phyloP scores from a whole-genome alignment of 30 jellyfish, hydroid and myxozoan genomes.

The Cassiopea andromeda region DNA sequence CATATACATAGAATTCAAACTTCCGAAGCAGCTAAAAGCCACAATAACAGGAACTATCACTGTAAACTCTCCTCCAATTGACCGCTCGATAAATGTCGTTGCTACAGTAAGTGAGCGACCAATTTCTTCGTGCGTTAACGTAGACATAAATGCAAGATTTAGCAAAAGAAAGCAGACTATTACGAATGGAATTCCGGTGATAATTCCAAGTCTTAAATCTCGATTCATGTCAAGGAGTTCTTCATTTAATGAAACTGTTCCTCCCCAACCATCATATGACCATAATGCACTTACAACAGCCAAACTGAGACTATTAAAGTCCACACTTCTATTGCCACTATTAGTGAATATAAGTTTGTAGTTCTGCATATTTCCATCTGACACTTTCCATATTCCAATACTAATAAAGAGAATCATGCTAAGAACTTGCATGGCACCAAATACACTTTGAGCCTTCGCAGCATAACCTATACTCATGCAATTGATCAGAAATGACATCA shows the following conservation, averaged over 20 bases:
- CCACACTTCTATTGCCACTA: neutral
- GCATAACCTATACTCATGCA: neutral
- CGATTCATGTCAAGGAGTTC: neutral
- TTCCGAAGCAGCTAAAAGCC: conserved; percentile 7
- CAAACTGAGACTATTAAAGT: neutral
- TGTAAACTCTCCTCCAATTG: neutral
- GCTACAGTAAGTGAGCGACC: conserved; percentile 19
- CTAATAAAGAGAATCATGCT: neutral
- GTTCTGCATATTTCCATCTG: neutral
- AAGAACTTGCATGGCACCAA: neutral
- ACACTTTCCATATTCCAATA: neutral
- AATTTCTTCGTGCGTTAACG: neutral
- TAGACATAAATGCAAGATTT: neutral
- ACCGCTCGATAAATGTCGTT: conserved; percentile 1
- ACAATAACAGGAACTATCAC: neutral
- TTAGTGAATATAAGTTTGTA: neutral
- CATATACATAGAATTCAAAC: neutral
- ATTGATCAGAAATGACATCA: neutral
- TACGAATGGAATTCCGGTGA: conserved; percentile 33
- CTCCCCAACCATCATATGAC: conserved; percentile 26
- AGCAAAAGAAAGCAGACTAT: neutral
- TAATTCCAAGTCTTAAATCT: neutral
- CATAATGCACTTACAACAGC: conserved; percentile 3
- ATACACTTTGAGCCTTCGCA: neutral
- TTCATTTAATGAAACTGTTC: neutral